phyloP scores from a whole-genome alignment of 2,113 vertebrate species.

The Tragulus kanchil region DNA sequence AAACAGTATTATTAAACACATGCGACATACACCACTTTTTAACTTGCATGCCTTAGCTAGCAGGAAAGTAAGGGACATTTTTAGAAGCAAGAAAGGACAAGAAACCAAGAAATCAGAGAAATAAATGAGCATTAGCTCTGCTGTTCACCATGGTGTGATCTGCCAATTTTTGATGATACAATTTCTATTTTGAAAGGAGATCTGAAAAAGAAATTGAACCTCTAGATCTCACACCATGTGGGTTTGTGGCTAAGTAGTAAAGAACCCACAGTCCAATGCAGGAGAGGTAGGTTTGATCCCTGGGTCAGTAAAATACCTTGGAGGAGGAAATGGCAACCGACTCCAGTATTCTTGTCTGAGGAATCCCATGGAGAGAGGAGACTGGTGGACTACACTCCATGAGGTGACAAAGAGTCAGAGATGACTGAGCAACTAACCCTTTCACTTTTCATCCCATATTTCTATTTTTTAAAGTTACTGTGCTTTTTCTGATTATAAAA shows the following conservation, averaged over 20 bases:
- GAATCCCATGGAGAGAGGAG: background rate
- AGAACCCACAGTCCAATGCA: background rate
- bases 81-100: background rate
- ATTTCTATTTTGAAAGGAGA: background rate
- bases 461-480: background rate
- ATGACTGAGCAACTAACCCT: background rate
- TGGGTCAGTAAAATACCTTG: background rate
- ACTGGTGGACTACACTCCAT: background rate
- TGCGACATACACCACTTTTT: background rate
- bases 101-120: conserved; percentile 1
- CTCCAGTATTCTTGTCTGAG: background rate
- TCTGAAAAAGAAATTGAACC: background rate
- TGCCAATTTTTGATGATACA: background rate
- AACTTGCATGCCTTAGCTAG: background rate
- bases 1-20: background rate
- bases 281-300: background rate
- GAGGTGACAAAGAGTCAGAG: background rate
- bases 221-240: background rate
- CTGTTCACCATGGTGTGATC: background rate
- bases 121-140: background rate
- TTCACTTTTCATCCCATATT: background rate
- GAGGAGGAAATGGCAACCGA: background rate
- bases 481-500: background rate
- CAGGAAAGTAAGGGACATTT: background rate
- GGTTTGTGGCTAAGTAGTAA: background rate